These are phyloP conservation scores for Montipora efflorescens DNA, from an alignment of 64 coral and sea anemone genomes.

Conservation along the genomic window DNA sequence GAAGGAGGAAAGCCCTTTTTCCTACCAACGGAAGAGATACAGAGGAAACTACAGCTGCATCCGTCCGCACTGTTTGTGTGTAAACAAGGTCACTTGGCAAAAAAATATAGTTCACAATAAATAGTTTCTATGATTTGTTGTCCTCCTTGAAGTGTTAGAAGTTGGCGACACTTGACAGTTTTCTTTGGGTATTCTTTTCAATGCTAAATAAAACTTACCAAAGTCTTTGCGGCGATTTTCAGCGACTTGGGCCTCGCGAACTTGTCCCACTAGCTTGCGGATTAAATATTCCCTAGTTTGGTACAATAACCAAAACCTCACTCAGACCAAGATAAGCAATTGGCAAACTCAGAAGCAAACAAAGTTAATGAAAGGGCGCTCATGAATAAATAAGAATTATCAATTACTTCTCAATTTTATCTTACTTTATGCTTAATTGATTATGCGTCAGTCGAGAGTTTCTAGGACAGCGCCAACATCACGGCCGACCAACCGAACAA, in stretches of 20 bases:
- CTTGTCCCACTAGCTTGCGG: neutral
- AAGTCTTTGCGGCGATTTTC: neutral
- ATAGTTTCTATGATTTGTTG: neutral
- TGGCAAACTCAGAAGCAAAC: conserved; percentile 8
- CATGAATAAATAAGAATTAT: conserved; percentile 48
- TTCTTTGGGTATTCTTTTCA: neutral
- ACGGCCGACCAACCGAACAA: neutral
- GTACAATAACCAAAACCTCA: neutral
- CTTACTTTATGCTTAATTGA: conserved; percentile 18
- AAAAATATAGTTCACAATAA: neutral
- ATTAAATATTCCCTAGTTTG: neutral
- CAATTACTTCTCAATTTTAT: conserved; percentile 37
- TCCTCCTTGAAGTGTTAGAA: neutral
- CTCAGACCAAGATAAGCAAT: neutral
- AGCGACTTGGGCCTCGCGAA: neutral
- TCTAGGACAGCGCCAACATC: neutral
- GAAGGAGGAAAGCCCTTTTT: no score
- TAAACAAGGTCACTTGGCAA: neutral
- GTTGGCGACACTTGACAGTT: neutral
- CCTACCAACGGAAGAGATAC: no score
- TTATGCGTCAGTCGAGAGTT: neutral
- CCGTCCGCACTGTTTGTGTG: no score
- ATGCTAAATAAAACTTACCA: neutral
- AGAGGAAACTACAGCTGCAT: no score
- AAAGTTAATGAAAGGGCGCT: conserved; percentile 30